Conservation (phyloP, 1,140 invertebrate species). For the Neodiprion virginianus region DNA sequence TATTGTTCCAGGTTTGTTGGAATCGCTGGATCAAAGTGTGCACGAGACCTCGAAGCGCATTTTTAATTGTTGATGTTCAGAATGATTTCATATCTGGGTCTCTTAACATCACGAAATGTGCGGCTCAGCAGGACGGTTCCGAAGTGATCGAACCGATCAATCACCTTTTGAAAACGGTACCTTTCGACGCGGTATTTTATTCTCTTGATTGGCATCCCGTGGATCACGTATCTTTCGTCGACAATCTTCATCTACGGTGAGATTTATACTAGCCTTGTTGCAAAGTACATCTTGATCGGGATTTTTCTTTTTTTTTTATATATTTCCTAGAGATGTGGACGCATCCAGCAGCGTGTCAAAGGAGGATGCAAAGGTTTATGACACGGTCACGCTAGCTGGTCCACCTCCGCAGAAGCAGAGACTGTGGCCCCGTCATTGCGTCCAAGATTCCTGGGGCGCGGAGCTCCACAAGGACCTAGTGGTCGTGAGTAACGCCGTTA, state of each 20-base stretch:
- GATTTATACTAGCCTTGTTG: conserved; percentile 37
- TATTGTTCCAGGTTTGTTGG: conserved; percentile 67
- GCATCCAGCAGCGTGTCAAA: conserved; percentile 48
- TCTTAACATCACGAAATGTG: conserved; percentile 90
- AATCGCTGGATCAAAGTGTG: conserved; percentile 82
- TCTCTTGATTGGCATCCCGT: conserved; percentile 97
- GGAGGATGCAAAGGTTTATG: conserved; percentile 83
- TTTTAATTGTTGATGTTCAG: conserved; percentile 96
- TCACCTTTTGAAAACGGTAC: conserved; percentile 80
- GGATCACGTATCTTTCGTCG: conserved; percentile 96
- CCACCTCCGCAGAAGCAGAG: conserved; percentile 83
- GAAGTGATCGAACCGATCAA: conserved; percentile 94
- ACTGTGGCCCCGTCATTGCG: conserved; percentile 94
- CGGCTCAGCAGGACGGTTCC: conserved; percentile 88
- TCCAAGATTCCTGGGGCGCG: conserved; percentile 93
- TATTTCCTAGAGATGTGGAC: conserved; percentile 48
- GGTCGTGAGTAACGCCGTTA: conserved; percentile 75
- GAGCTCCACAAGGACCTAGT: conserved; percentile 92
- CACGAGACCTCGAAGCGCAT: conserved; percentile 81
- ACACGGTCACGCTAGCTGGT: conserved; percentile 91
- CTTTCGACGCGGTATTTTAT: conserved; percentile 94
- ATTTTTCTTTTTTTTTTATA: conserved; percentile 8
- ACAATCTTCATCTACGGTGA: conserved; percentile 75
- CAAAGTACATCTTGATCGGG: neutral
- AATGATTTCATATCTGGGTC: conserved; percentile 98